Conservation (phyloP, 2,797 vertebrate genomes). For the Gymnoscopelus braueri region DNA sequence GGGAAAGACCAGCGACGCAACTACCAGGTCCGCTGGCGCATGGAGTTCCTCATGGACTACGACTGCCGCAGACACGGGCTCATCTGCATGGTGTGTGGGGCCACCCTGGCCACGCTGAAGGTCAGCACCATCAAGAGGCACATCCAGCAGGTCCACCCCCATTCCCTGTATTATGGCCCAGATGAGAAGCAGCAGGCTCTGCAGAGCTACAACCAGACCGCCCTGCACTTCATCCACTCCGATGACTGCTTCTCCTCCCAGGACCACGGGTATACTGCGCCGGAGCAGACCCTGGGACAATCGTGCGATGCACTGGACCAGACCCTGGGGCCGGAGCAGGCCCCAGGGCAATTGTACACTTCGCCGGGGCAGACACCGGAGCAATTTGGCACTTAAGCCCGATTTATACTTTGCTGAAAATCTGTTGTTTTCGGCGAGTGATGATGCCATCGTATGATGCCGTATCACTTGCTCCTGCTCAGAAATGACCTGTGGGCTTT, state of each 20-base stretch:
- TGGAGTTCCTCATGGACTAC: conserved; percentile 92
- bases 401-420: neutral
- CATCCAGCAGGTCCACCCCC: conserved; percentile 91
- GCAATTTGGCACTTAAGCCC: conserved; percentile 63
- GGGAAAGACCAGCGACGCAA: conserved; percentile 88
- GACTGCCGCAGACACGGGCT: conserved; percentile 87
- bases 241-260: conserved; percentile 77
- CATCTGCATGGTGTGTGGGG: conserved; percentile 89
- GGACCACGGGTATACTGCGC: conserved; percentile 65
- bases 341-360: conserved; percentile 4
- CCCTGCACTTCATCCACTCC: conserved; percentile 78
- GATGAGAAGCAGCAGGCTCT: conserved; percentile 86
- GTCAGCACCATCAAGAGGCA: conserved; percentile 89
- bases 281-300: conserved; percentile 1
- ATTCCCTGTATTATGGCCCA: conserved; percentile 84
- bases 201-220: conserved; percentile 85
- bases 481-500: conserved; percentile 30
- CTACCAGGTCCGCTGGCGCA: conserved; percentile 89
- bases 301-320: conserved; percentile 1
- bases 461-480: neutral
- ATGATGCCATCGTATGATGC: neutral
- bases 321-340: neutral
- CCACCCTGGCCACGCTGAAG: conserved; percentile 85
- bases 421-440: no score
- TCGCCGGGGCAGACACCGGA: conserved; percentile 31